Conservation (phyloP, 2,113 vertebrate species). For the Cyprinus carpio region DNA sequence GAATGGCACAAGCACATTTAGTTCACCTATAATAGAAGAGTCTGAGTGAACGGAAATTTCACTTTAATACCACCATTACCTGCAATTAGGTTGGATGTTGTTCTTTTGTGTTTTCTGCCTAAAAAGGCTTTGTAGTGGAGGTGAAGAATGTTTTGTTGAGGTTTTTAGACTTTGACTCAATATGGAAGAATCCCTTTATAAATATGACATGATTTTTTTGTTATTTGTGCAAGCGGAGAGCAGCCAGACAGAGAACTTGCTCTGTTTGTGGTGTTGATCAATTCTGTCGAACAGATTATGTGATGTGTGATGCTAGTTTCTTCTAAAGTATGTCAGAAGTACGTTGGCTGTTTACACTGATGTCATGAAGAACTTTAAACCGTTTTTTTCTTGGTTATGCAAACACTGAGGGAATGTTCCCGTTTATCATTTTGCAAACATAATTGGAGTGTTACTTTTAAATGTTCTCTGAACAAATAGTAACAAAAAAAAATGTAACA, state of each 20-base stretch:
- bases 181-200: background rate
- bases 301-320: background rate
- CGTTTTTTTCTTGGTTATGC: too few relatives aligned
- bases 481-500: too few relatives aligned
- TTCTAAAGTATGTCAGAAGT: background rate
- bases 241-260: too few relatives aligned
- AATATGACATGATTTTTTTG: background rate
- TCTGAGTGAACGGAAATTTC: background rate
- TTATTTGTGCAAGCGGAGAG: too few relatives aligned
- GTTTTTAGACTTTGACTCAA: background rate
- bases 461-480: background rate
- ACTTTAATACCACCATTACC: background rate
- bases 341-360: too few relatives aligned
- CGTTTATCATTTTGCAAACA: too few relatives aligned
- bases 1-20: background rate
- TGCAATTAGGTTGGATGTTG: background rate
- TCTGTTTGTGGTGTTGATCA: background rate
- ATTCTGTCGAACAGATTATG: background rate
- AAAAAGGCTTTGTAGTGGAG: background rate
- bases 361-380: background rate
- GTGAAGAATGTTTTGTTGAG: background rate
- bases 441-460: too few relatives aligned
- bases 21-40: background rate
- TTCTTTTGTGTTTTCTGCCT: background rate
- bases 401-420: too few relatives aligned